Evolutionary conservation across 2,113 vertebrate species (phyloP), one percentile per base, ranked within the genome.

Genomic region (Poeciliopsis occidentalis): DNA sequence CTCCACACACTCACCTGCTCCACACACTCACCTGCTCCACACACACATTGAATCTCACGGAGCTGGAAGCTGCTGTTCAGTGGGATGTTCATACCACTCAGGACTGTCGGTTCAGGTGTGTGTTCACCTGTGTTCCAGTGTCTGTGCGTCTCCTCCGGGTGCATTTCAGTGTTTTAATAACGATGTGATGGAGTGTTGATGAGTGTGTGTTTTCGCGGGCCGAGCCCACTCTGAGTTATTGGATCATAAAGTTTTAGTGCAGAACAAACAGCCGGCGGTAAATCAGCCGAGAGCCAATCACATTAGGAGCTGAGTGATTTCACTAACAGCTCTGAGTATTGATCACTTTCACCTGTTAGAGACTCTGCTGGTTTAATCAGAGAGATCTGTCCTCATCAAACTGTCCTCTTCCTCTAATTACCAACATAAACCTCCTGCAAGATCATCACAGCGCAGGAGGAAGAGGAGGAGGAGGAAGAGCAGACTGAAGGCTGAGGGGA

Each of bases 301-400:
- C 85, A 88, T 89, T 92, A 89, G 91, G 87, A 90, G 85, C 65
- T 82, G 82, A 91, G 90, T 90, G 91, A 93, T 93, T 93, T 91
- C 86, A 73, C 73, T 84, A 90, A 92, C 86, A 89, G 85, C 87
- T 91, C 89, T 79, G 41, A n/a, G 67, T 86, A 91, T 92, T 75
- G 90, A 94, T 92, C 82, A 30, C 73, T 39, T 85, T 88, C 78
- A 83, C 75, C 75, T 64, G 60, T 66, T 65, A 8, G 31, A 24
- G 51, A 57, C 24, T 57, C 51, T 57, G 51, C 51, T n/a, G 24
- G 51, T 57, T 57, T 57, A 57, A 57, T 57, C 51, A 57, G 51
- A n/a, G 51, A 57, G 51, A 57, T 57, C 51, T 57, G 51, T 57
- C 51, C 51, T 57, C 51, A 57, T 57, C 51, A 57, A 57, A 57